Evolutionary conservation across 2,113 vertebrate species (phyloP).

Genomic region (Macrotus californicus): DNA sequence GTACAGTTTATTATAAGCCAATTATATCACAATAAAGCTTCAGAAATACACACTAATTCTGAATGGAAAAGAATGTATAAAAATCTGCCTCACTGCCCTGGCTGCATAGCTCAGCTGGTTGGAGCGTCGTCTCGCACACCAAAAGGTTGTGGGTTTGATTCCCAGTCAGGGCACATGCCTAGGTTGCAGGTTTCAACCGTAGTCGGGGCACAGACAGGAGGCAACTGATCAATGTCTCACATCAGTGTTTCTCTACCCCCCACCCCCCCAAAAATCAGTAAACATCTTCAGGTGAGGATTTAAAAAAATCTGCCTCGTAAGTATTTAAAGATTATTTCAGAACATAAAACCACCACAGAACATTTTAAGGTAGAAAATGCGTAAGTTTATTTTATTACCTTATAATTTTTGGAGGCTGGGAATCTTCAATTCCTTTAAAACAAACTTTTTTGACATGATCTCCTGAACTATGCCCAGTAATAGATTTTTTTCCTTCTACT

Average conservation of each 20-base stretch:
- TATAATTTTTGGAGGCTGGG: slow-evolving; percentile 75
- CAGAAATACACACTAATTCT: neutral
- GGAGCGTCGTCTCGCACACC: no score
- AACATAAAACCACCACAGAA: neutral
- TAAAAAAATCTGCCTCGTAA: neutral
- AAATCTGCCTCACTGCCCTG: neutral
- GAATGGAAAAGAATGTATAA: slow-evolving; percentile 8
- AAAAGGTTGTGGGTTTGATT: no score
- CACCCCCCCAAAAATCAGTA: no score
- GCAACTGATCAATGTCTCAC: no score
- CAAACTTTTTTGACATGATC: slow-evolving; percentile 81
- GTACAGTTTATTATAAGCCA: neutral
- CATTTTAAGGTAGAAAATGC: slow-evolving; percentile 4
- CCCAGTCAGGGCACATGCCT: no score
- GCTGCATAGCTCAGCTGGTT: no score
- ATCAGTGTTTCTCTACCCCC: no score
- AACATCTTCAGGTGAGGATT: no score
- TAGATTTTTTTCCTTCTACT: slow-evolving; percentile 85
- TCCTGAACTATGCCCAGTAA: slow-evolving; percentile 66
- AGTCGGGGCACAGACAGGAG: no score
- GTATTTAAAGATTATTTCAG: slow-evolving; percentile 29
- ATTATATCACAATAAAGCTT: neutral
- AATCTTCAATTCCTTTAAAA: slow-evolving; percentile 82
- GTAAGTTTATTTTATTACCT: slow-evolving; percentile 68
- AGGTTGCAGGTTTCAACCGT: no score